Evolutionary conservation across 2,888 invertebrate genomes (phyloP), one percentile per base, ranked within the genome.

Genomic region (Halictus quadricinctus): DNA sequence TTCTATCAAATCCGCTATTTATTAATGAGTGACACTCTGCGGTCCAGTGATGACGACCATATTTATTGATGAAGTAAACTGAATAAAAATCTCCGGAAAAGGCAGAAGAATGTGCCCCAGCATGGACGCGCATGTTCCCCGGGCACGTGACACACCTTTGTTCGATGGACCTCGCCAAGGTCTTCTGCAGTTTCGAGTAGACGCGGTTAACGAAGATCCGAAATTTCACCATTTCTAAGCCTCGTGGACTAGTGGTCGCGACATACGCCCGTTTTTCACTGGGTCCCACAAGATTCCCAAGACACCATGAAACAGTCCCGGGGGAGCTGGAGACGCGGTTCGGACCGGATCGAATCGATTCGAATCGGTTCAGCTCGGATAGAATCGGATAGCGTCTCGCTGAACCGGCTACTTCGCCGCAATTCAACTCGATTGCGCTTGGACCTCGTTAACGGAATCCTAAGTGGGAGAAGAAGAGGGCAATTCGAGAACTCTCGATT

Each of bases 401-500:
- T 69, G 81, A 82, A 75, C 78, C 83, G 72, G 29, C 25, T 64
- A 29, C 58, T 84, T 79, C 58, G 66, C 66, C 66, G 10, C 58
- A 58, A 84, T 83, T 79, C 66, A 79, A 76, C 72, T 58, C 72
- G 79, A 79, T 84, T 79, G 82, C 43, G 60, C 21, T 60, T 8
- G 29, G 84, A 74, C 69, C 69, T 81, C 25, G 64, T 76, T 58
- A 76, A 75, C n/a, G 66, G 58, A 79, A 79, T 58, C 13, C 48
- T 54, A 72, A 76, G 29, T 58, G 66, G 41, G 66, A 10, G 66
- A 3, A 10, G 66, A 3, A 36, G n/a, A n/a, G n/a, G 46, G 66
- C 21, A 25, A 29, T 36, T 36, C 41, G 8, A 64, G 50, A 25
- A 60, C 60, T 60, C 60, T 12, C 54, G 10, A 21, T 54, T 10